phyloP scores from a whole-genome alignment of 2,113 vertebrate genomes.

The Anguilla japonica region DNA sequence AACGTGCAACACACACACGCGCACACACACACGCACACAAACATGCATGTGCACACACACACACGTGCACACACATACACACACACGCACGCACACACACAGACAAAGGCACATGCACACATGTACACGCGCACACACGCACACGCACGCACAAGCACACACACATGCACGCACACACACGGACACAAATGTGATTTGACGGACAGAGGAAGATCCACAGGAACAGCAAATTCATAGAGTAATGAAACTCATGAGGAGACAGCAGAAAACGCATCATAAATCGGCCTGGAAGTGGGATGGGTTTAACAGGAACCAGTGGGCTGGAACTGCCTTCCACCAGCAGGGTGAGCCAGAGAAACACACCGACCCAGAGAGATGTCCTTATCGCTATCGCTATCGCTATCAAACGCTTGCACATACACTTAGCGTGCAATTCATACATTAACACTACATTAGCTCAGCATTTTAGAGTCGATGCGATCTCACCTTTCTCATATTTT shows the following conservation, averaged over 20 bases:
- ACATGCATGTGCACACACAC: conserved; percentile 9
- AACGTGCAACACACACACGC: not conserved
- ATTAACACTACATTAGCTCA: too few species aligned
- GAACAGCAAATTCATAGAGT: not conserved
- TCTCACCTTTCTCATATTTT: too few species aligned
- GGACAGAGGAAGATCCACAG: not conserved
- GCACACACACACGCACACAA: not conserved
- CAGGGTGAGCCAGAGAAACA: not conserved
- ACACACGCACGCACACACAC: conserved; percentile 26
- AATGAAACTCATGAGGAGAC: not conserved
- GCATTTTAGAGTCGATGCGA: too few species aligned
- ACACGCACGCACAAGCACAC: not conserved
- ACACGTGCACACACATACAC: conserved; percentile 23
- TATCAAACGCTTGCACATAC: not conserved
- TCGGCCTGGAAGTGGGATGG: not conserved
- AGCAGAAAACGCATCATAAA: not conserved
- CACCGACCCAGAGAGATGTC: not conserved
- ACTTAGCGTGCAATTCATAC: not conserved
- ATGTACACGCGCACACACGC: not conserved
- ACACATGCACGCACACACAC: not conserved
- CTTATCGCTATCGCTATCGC: too few species aligned
- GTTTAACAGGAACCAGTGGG: not conserved
- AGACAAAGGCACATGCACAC: conserved; percentile 19
- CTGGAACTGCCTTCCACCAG: not conserved
- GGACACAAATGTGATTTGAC: not conserved